Percentiles rank a stretch among this genome's conserved stretches.
Conservation (phyloP, 2,888 invertebrate genomes). For the Eristalinus aeneus region DNA sequence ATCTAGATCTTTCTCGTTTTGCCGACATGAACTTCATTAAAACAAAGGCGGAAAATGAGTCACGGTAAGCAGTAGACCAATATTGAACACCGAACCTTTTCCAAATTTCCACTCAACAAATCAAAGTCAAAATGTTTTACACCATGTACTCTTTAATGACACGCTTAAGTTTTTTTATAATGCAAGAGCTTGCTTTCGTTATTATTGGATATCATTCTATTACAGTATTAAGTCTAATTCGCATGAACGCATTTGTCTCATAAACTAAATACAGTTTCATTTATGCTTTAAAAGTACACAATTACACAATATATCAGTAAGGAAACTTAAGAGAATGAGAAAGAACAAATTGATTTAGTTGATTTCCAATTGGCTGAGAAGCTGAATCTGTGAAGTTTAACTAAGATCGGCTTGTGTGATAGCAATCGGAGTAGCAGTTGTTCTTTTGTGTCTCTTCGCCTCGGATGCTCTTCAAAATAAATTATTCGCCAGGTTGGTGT, state of each 20-base stretch:
- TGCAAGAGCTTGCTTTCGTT: slow-evolving; percentile 3
- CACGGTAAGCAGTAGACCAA: too few relatives aligned
- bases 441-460: slow-evolving; percentile 14
- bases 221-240: slow-evolving; percentile 7
- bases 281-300: slow-evolving; percentile 7
- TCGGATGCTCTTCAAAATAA: slow-evolving; percentile 45
- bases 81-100: too few relatives aligned
- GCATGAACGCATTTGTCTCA: slow-evolving; percentile 2
- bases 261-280: slow-evolving; percentile 10
- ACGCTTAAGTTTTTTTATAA: slow-evolving; percentile 12
- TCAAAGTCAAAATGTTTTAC: neutral
- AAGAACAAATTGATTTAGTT: neutral
- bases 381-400: neutral
- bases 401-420: neutral
- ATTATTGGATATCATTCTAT: neutral
- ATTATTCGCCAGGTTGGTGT: slow-evolving; percentile 5
- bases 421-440: neutral
- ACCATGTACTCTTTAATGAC: slow-evolving; percentile 13
- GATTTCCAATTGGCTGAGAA: neutral
- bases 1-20: too few relatives aligned
- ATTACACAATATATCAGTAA: neutral
- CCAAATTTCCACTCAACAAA: neutral
- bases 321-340: slow-evolving; percentile 3
- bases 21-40: too few relatives aligned
- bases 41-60: too few relatives aligned